Evolutionary conservation across 37 sponge, comb jelly and placozoan genomes (phyloP).

Genomic region (Theonella swinhoei): DNA sequence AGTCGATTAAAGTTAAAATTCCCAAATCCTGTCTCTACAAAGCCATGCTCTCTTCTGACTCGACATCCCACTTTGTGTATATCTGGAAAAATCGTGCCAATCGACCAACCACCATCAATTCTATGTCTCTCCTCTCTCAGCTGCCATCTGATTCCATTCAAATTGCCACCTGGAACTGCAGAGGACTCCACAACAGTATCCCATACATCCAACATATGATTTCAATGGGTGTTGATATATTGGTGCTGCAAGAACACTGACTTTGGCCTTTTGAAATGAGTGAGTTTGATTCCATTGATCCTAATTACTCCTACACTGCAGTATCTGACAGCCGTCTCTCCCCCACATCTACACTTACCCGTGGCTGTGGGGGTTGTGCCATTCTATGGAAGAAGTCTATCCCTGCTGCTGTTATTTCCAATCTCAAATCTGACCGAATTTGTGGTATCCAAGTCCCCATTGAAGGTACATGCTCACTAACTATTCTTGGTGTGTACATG

Average conservation of each 20-base stretch:
- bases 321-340: background rate
- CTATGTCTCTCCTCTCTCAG: background rate
- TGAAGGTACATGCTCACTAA: background rate
- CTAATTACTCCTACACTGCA: background rate
- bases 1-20: background rate
- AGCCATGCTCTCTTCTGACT: background rate
- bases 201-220: background rate
- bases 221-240: background rate
- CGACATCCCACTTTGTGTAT: background rate
- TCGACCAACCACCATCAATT: background rate
- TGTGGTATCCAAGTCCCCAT: slow-evolving; percentile 4
- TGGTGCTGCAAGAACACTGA: slow-evolving; percentile 12
- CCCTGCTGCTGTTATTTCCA: background rate
- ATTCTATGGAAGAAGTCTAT: background rate
- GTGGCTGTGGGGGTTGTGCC: slow-evolving; percentile 9
- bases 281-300: background rate
- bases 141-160: background rate
- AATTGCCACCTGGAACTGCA: background rate
- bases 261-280: slow-evolving; percentile 3
- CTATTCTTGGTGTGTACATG: background rate
- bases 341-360: background rate
- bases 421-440: background rate
- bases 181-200: slow-evolving; percentile 3
- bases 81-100: background rate
- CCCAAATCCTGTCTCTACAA: background rate